Percentiles rank a stretch among this genome's conserved stretches.
phyloP scores from a whole-genome alignment of 1,140 invertebrate genomes.

The Drosophila burlai region DNA sequence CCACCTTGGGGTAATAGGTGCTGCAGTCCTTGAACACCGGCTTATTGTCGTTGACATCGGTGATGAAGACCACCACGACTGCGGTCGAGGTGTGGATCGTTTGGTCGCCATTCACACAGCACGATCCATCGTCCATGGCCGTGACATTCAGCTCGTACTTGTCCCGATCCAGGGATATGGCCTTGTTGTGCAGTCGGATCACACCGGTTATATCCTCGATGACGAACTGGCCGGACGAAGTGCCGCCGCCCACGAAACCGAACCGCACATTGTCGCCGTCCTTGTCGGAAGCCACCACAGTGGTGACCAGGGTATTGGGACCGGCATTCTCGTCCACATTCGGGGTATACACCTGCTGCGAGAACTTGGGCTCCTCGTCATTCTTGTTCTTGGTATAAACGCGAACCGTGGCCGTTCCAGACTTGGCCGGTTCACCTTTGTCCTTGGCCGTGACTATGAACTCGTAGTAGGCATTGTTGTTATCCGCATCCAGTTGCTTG shows the following conservation, averaged over 20 bases:
- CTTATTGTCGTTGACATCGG: conserved; percentile 98
- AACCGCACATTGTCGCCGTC: conserved; percentile 97
- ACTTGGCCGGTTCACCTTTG: conserved; percentile 96
- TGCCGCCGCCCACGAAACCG: conserved; percentile 96
- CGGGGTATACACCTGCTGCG: conserved; percentile 97
- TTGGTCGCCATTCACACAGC: conserved; percentile 93
- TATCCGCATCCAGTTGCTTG: conserved; percentile 96
- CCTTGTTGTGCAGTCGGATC: conserved; percentile 93
- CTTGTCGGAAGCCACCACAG: conserved; percentile 97
- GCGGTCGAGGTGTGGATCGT: conserved; percentile 96
- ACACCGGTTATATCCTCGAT: conserved; percentile 98
- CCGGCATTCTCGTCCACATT: conserved; percentile 98
- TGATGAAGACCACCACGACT: conserved; percentile 98
- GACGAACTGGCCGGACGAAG: conserved; percentile 95
- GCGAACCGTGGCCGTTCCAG: conserved; percentile 95
- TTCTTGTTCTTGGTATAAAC: conserved; percentile 98
- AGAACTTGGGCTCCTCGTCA: conserved; percentile 98
- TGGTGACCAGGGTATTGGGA: conserved; percentile 96
- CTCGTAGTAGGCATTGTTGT: conserved; percentile 98
- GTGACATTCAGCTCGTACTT: conserved; percentile 98
- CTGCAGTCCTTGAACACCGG: conserved; percentile 97
- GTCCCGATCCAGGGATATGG: conserved; percentile 93
- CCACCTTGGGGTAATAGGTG: conserved; percentile 96
- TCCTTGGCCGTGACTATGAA: conserved; percentile 96
- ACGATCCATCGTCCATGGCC: conserved; percentile 96